Percentiles rank a stretch among this genome's conserved stretches.
phyloP scores from a whole-genome alignment of 2,797 vertebrate species.

The Schizothorax lantsangensis region DNA sequence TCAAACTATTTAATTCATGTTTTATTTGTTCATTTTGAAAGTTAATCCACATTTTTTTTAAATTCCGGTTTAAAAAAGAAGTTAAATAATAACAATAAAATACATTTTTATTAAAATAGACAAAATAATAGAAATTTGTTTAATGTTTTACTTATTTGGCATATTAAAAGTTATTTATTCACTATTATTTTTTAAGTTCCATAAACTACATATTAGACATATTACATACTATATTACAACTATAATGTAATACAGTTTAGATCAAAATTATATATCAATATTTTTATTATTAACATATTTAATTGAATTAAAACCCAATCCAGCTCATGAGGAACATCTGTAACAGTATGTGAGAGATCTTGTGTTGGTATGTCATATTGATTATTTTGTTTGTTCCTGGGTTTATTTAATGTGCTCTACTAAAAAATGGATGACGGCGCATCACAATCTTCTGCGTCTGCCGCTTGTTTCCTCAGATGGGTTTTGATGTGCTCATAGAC shows the following conservation, averaged over 20 bases:
- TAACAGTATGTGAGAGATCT: slow-evolving; percentile 16
- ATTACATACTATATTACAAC: background rate
- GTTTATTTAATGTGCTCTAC: slow-evolving; percentile 40
- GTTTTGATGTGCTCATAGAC: slow-evolving; percentile 75
- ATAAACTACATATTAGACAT: background rate
- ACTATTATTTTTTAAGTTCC: background rate
- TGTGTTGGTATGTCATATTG: slow-evolving; percentile 34
- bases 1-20: background rate
- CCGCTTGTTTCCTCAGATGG: slow-evolving; percentile 64
- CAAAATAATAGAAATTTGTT: background rate
- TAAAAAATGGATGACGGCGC: slow-evolving; percentile 53
- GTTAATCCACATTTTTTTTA: background rate
- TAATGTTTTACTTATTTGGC: background rate
- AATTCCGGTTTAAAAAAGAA: background rate
- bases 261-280: background rate
- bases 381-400: slow-evolving; percentile 51
- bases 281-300: background rate
- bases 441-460: slow-evolving; percentile 37
- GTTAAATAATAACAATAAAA: background rate
- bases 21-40: background rate
- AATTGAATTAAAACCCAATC: background rate
- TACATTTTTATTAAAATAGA: background rate
- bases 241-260: background rate
- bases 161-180: background rate
- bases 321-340: background rate